Evolutionary conservation across 1,140 invertebrate genomes (phyloP), one percentile per base, ranked within the genome.

Genomic region (Trissolcus basalis): DNA sequence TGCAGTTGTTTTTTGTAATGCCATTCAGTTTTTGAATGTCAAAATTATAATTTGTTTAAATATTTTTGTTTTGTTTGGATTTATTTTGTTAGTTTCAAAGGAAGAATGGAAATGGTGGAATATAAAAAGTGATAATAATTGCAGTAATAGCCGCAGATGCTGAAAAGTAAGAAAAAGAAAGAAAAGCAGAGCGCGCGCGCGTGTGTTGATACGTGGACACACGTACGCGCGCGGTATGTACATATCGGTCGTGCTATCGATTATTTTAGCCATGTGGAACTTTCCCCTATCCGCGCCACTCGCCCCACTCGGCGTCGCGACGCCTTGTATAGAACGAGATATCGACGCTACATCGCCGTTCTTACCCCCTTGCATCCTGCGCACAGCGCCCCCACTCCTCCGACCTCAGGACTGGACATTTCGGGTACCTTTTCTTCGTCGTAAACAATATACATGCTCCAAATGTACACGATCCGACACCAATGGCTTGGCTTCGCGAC

Each of bases 261-360:
- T 88, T 88, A 87, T 88, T 87, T 86, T 81, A 81, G 79, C 83
- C 83, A 86, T 86, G 84, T 86, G 81, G 81, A 86, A 86, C 81
- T 85, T 83, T 80, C 83, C 82, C 82, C 82, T 80, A 78, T 82
- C 48, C 79, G 70, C 79, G 70, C 77, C 67, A 64, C 56, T 61
- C 69, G 53, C 80, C 79, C 78, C 85, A 78, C 79, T 75, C 64
- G 76, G 77, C 78, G 80, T 79, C 82, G 81, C 83, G 79, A 83
- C 80, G 82, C 81, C 79, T 69, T 51, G 84, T 88, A 88, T 88
- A 88, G 87, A 88, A 79, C 87, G 86, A 67, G 77, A 85, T 88
- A 88, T 88, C 87, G 87, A 88, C 86, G 87, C 82, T 88, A 86
- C 87, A 88, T 87, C 87, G 61, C 68, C 53, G 44, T 49, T 64